Evolutionary conservation across 1,140 invertebrate species (phyloP).

Genomic region (Mesaphorura yosii): DNA sequence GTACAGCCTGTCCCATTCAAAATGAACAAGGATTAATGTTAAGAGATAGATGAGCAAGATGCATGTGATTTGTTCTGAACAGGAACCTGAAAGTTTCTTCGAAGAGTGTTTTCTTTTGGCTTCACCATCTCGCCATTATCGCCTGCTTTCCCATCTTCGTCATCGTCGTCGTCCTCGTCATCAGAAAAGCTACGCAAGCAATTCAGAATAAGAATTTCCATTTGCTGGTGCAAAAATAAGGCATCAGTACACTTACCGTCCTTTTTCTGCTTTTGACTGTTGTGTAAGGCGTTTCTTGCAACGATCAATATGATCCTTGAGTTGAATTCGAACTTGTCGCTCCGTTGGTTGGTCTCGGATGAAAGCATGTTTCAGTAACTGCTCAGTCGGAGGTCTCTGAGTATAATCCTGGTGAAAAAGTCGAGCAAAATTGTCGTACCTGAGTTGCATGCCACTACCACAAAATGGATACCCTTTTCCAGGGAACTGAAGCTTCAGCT

Average conservation of each 20-base stretch:
- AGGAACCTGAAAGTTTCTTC: slow-evolving; percentile 96
- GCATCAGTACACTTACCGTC: slow-evolving; percentile 11
- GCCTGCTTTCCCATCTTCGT: slow-evolving; percentile 66
- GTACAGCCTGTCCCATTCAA: too few relatives aligned
- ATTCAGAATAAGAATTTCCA: not conserved
- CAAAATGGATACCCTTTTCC: not conserved
- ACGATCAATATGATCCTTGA: slow-evolving; percentile 98
- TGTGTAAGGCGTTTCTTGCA: slow-evolving; percentile 89
- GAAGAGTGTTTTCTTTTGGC: slow-evolving; percentile 75
- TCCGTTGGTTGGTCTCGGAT: slow-evolving; percentile 97
- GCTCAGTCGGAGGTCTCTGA: slow-evolving; percentile 94
- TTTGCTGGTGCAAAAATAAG: not conserved
- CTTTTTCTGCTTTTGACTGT: slow-evolving; percentile 44
- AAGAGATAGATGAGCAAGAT: not conserved
- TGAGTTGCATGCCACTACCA: too few relatives aligned
- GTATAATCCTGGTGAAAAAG: slow-evolving; percentile 64
- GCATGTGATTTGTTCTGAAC: not conserved
- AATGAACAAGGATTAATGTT: not conserved
- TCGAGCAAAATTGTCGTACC: too few relatives aligned
- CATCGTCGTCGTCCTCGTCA: slow-evolving; percentile 63
- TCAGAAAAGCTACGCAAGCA: slow-evolving; percentile 22
- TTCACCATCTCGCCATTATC: slow-evolving; percentile 39
- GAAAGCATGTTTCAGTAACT: slow-evolving; percentile 92
- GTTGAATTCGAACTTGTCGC: slow-evolving; percentile 90
- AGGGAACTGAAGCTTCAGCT: not conserved